A percentile compares a stretch with the other conserved stretches of the same genome.
These are phyloP conservation scores for Caenorhabditis japonica DNA, from an alignment of 2,888 invertebrate genomes.

Conservation along the genomic window DNA sequence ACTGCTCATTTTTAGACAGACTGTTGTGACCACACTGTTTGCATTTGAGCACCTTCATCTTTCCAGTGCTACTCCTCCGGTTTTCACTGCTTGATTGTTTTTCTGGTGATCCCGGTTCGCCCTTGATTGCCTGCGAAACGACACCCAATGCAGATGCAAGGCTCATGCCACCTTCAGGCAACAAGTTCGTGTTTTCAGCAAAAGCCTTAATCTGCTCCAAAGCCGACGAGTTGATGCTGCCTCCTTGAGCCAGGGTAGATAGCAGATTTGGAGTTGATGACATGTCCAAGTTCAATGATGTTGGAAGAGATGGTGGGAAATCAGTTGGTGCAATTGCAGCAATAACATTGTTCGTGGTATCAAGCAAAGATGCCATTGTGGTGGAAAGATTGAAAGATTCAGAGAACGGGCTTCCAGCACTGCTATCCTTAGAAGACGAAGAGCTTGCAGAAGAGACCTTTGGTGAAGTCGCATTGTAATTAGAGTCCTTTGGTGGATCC, in stretches of 20 bases:
- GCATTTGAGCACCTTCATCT: slow-evolving; percentile 87
- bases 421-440: slow-evolving; percentile 21
- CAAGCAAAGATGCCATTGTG: slow-evolving; percentile 65
- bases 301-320: slow-evolving; percentile 21
- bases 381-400: slow-evolving; percentile 55
- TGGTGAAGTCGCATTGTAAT: not conserved
- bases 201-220: slow-evolving; percentile 77
- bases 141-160: slow-evolving; percentile 56
- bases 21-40: slow-evolving; percentile 91
- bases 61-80: slow-evolving; percentile 67
- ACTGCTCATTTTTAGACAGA: slow-evolving; percentile 88
- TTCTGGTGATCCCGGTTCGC: slow-evolving; percentile 78
- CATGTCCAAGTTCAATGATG: slow-evolving; percentile 33
- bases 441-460: slow-evolving; percentile 6
- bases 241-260: slow-evolving; percentile 15
- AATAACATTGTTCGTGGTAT: slow-evolving; percentile 58
- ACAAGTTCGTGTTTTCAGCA: slow-evolving; percentile 82
- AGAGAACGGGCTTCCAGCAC: slow-evolving; percentile 22
- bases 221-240: slow-evolving; percentile 53
- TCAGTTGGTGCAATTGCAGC: slow-evolving; percentile 32
- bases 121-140: slow-evolving; percentile 51
- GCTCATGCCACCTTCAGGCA: slow-evolving; percentile 51
- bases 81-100: slow-evolving; percentile 43
- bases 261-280: slow-evolving; percentile 37
- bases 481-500: slow-evolving; percentile 41